Conservation (phyloP, 2,888 invertebrate genomes). For the Drosophila differens region DNA sequence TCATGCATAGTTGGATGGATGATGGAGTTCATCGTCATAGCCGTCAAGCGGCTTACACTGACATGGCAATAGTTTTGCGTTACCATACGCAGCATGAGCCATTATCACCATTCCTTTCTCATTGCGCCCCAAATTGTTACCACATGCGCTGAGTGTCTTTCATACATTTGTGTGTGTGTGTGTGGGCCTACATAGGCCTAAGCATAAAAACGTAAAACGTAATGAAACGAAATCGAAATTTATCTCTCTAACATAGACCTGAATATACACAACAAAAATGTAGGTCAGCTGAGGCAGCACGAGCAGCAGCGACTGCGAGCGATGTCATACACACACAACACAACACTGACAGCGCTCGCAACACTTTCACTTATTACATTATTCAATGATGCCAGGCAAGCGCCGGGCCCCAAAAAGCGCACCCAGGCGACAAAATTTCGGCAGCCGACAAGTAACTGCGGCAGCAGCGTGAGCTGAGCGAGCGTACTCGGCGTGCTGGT, state of each 20-base stretch:
- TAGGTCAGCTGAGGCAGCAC: constrained; percentile 89
- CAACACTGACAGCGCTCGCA: constrained; percentile 73
- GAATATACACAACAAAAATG: constrained; percentile 91
- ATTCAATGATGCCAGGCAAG: constrained; percentile 84
- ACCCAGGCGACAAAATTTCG: constrained; percentile 36
- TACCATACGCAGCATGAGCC: constrained; percentile 46
- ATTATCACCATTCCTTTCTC: constrained; percentile 8
- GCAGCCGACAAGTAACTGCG: constrained; percentile 19
- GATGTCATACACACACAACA: constrained; percentile 27
- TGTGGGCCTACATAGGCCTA: constrained; percentile 23
- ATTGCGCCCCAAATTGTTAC: constrained; percentile 27
- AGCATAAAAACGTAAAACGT: constrained; percentile 62
- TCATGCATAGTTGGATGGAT: constrained; percentile 19
- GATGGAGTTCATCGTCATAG: constrained; percentile 17
- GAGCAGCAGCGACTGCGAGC: constrained; percentile 45
- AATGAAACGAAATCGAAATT: constrained; percentile 81
- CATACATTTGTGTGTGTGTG: background rate
- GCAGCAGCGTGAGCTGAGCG: constrained; percentile 23
- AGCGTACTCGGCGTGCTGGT: constrained; percentile 11
- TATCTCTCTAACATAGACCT: constrained; percentile 93
- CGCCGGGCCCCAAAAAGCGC: constrained; percentile 85
- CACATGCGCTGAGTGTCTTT: constrained; percentile 22
- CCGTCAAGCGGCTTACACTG: constrained; percentile 47
- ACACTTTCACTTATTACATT: constrained; percentile 96
- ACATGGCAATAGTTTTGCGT: constrained; percentile 72